Evolutionary conservation across 2,888 invertebrate species (phyloP).

Genomic region (Sinelater perroti): DNA sequence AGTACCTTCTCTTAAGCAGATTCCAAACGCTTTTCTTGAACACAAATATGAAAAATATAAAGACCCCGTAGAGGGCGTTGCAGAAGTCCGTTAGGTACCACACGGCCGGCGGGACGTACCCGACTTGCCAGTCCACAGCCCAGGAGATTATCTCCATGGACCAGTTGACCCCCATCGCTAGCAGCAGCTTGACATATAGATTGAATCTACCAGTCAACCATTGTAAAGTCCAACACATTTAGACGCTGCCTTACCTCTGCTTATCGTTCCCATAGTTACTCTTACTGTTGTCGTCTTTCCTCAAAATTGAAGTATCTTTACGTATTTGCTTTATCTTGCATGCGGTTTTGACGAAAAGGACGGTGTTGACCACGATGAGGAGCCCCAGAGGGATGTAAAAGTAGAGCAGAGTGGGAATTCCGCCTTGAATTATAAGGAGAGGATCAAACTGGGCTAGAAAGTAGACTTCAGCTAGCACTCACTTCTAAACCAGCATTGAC

Average conservation of each 20-base stretch:
- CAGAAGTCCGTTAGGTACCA: slow-evolving; percentile 73
- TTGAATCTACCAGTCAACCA: slow-evolving; percentile 71
- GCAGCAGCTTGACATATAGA: slow-evolving; percentile 79
- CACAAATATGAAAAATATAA: slow-evolving; percentile 77
- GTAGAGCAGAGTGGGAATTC: slow-evolving; percentile 68
- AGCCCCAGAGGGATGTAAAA: slow-evolving; percentile 76
- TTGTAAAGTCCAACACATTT: background rate
- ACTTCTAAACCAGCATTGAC: slow-evolving; percentile 70
- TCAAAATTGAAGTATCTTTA: slow-evolving; percentile 70
- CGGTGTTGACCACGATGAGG: slow-evolving; percentile 70
- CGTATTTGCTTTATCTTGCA: slow-evolving; percentile 71
- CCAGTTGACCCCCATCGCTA: slow-evolving; percentile 90
- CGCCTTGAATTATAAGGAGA: slow-evolving; percentile 58
- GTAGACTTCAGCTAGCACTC: slow-evolving; percentile 39
- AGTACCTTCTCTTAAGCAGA: slow-evolving; percentile 69
- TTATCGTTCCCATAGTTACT: slow-evolving; percentile 63
- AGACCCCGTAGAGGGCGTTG: slow-evolving; percentile 74
- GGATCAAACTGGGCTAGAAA: background rate
- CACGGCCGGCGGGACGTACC: slow-evolving; percentile 58
- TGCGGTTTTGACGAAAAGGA: slow-evolving; percentile 75
- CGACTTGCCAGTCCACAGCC: slow-evolving; percentile 58
- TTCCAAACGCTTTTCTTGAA: slow-evolving; percentile 74
- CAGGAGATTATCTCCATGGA: slow-evolving; percentile 80
- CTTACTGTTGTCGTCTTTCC: slow-evolving; percentile 69
- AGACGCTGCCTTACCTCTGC: slow-evolving; percentile 53